Conservation (phyloP, 2,797 vertebrate genomes). For the Clamator glandarius region DNA sequence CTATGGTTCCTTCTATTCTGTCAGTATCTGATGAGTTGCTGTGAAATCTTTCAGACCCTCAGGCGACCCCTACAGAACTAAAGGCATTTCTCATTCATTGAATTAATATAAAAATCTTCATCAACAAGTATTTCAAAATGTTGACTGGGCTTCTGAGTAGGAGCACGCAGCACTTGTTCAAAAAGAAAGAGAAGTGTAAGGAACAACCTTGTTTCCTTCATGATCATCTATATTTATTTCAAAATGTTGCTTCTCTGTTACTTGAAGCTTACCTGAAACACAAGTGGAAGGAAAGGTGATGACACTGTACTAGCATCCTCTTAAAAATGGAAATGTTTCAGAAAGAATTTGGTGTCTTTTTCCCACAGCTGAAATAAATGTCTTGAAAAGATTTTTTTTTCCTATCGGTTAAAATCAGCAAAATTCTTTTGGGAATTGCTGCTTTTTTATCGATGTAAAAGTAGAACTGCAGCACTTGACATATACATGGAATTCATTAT, state of each 20-base stretch:
- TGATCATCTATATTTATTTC: conserved; percentile 1
- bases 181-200: not conserved
- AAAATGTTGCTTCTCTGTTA: not conserved
- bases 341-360: not conserved
- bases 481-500: not conserved
- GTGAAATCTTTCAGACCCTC: not conserved
- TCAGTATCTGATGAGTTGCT: not conserved
- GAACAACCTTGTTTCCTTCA: not conserved
- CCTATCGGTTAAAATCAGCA: not conserved
- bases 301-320: not conserved
- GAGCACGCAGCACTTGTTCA: not conserved
- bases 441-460: not conserved
- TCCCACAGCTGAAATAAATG: not conserved
- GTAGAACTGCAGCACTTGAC: not conserved
- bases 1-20: not conserved
- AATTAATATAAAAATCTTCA: conserved; percentile 12
- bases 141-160: not conserved
- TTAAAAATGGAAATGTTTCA: conserved; percentile 8
- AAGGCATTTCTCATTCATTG: not conserved
- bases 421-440: not conserved
- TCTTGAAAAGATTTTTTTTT: not conserved
- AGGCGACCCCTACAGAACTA: not conserved
- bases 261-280: conserved; percentile 13
- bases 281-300: not conserved
- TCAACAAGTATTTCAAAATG: not conserved